Base-by-base conservation (phyloP, 2,888 invertebrate species). In the Cyrtodaria siliqua region DNA sequence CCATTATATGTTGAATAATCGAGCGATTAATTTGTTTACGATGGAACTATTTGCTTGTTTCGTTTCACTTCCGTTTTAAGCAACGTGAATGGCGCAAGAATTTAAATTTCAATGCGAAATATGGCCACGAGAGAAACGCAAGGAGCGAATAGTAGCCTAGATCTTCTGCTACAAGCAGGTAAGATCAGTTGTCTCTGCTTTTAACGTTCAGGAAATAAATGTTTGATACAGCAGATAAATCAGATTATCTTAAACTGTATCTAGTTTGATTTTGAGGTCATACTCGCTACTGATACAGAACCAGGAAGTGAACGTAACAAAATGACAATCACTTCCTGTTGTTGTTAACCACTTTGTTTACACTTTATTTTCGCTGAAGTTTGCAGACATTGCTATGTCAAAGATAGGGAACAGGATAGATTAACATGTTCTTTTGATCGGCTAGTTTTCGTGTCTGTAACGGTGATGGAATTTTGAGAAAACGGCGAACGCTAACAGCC, bases 101-200 rank as follows among this genome's bases (percentile, higher is more conserved):
- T 80, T 82, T 66, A 66, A 81, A 83, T 73, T 70, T 49, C 50
- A 57, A 57, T 49, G 62, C 44, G 67, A 70, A 83, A 79, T 74
- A 86, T 86, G 86, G 84, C 84, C 71, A 75, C 82, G 69, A 63
- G 49, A 63, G 79, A 62, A 68, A 80, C 59, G 63, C 80, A 74
- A 56, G 79, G 50, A 70, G 77, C 63, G 66, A 76, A 73, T 59
- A 87, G 79, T 70, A 85, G 74, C 62, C 80, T 89, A 24, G 88
- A 89, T 79, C 80, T 89, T 52, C 79, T 89, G 70, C 81, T 89
- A 49, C 70, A 85, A 80, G 89, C 89, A 80, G 88, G 89, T 89
- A 86, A 80, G 79, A 27, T n/a, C n/a, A 26, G 9, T 66, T 44
- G 6, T 44, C 44, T 33, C 6, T 8, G 6, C 4, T 8, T 12